These are phyloP conservation scores for Fratercula arctica DNA, from an alignment of 2,797 vertebrate genomes.

Conservation along the genomic window DNA sequence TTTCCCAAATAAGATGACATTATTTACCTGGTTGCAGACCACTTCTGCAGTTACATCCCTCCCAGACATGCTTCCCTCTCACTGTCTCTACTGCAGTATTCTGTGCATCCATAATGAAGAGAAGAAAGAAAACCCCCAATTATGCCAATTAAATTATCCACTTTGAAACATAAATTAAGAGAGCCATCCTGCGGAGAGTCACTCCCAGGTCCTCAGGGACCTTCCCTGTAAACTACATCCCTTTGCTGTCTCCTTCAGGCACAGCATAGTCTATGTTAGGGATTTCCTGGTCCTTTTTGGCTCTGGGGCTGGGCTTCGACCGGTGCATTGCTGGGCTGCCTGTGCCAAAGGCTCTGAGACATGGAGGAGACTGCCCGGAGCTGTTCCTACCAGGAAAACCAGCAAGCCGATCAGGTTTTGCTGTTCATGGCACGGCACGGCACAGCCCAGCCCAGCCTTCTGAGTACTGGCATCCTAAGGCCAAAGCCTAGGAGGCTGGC, in stretches of 20 bases:
- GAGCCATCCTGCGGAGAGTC: not conserved
- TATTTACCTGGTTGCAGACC: not conserved
- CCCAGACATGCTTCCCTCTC: not conserved
- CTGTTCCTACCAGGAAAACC: not conserved
- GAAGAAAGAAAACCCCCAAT: not conserved
- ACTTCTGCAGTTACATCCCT: not conserved
- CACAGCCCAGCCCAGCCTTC: not conserved
- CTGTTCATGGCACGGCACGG: not conserved
- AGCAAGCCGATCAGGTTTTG: not conserved
- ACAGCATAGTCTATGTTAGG: not conserved
- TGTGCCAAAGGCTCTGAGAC: not conserved
- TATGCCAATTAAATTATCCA: constrained; percentile 1
- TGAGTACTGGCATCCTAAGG: not conserved
- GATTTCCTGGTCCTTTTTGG: not conserved
- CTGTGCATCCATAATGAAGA: not conserved
- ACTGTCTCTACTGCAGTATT: not conserved
- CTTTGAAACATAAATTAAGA: constrained; percentile 14
- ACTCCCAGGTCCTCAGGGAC: not conserved
- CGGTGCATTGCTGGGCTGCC: rapidly evolving
- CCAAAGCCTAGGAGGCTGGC: not conserved
- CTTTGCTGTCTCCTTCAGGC: not conserved
- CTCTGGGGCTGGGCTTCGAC: not conserved
- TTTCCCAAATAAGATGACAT: not conserved
- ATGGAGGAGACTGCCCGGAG: rapidly evolving
- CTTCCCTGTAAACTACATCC: not conserved